Evolutionary conservation across 2,888 invertebrate species (phyloP).

Genomic region (Drosophila ustulata): DNA sequence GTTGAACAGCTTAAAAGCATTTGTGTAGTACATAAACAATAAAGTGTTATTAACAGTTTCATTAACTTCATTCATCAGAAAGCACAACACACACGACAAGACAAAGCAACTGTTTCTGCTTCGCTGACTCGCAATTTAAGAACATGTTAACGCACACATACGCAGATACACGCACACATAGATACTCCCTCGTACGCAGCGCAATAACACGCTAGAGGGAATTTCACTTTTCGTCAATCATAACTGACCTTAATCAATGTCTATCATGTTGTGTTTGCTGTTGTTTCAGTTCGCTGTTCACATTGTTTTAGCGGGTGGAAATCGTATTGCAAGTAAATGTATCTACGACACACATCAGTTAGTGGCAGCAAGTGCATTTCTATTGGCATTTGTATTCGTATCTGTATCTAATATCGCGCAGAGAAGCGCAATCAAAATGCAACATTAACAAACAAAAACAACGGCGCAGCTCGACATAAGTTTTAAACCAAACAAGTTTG

Average conservation of each 20-base stretch:
- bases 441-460: conserved; percentile 34
- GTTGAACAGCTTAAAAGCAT: background rate
- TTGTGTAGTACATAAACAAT: background rate
- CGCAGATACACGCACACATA: background rate
- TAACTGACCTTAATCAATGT: conserved; percentile 76
- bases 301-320: conserved; percentile 1
- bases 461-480: conserved; percentile 14
- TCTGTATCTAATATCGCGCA: conserved; percentile 31
- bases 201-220: conserved; percentile 39
- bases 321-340: too few relatives aligned
- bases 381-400: conserved; percentile 17
- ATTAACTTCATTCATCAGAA: background rate
- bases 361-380: background rate
- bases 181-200: conserved; percentile 4
- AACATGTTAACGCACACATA: conserved; percentile 4
- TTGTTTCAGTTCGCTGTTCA: background rate
- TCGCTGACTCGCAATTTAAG: conserved; percentile 35
- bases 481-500: conserved; percentile 68
- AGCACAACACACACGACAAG: conserved; percentile 24
- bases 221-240: conserved; percentile 70
- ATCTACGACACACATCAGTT: background rate
- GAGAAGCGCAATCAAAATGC: conserved; percentile 53
- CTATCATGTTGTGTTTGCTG: conserved; percentile 49
- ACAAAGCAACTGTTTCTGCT: conserved; percentile 39
- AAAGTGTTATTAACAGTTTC: background rate